Percentiles rank a stretch among this genome's conserved stretches.
These are phyloP conservation scores for Cyprinodon diabolis DNA, from an alignment of 2,797 vertebrate species.

Conservation along the genomic window DNA sequence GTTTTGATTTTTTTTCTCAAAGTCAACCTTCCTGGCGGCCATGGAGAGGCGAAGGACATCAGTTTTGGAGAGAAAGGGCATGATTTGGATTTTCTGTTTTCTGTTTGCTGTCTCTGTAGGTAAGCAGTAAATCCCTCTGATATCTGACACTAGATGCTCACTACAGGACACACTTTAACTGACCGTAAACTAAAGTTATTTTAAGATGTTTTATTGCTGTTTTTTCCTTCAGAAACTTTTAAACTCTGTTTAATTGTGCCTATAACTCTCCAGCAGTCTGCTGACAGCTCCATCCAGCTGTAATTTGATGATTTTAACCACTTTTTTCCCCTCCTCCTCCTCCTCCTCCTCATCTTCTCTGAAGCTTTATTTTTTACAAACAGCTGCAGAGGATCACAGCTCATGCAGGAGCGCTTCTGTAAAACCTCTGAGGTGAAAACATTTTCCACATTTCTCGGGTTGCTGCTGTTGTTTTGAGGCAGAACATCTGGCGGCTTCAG, in stretches of 20 bases:
- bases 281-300: background rate
- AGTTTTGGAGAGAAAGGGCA: background rate
- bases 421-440: background rate
- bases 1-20: background rate
- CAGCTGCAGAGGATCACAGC: background rate
- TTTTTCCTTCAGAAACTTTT: background rate
- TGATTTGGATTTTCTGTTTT: conserved; percentile 47
- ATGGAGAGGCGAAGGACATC: conserved; percentile 47
- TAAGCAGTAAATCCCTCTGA: conserved; percentile 43
- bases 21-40: background rate
- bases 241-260: background rate
- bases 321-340: background rate
- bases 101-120: conserved; percentile 58
- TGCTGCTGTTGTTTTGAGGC: conserved; percentile 51
- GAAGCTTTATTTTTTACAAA: background rate
- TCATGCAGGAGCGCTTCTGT: background rate
- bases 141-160: background rate
- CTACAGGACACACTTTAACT: background rate
- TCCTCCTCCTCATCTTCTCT: background rate
- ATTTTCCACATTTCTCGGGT: conserved; percentile 13
- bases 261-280: background rate
- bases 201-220: no score
- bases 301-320: background rate
- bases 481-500: conserved; percentile 68
- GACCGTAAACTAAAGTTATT: background rate